These are phyloP conservation scores for Nesogale talazaci DNA, from an alignment of 2,113 vertebrate species.

Conservation along the genomic window DNA sequence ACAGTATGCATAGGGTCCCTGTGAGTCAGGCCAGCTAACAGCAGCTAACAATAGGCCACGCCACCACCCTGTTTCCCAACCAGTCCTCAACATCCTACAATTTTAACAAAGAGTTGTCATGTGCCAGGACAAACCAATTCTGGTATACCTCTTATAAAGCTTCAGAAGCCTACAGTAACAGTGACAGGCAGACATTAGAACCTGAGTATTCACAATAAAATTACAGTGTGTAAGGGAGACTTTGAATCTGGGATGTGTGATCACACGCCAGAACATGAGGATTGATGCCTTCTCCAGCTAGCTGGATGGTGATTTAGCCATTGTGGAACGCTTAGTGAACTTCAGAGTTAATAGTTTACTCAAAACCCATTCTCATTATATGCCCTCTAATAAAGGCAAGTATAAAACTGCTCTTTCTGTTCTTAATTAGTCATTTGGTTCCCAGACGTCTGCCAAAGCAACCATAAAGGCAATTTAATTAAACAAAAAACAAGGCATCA, in stretches of 20 bases:
- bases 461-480: slow-evolving; percentile 67
- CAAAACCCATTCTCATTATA: slow-evolving; percentile 54
- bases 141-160: fast-evolving
- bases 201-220: not conserved
- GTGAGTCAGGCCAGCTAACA: not conserved
- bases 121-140: not conserved
- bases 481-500: slow-evolving; percentile 43
- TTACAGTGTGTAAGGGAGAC: not conserved
- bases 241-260: not conserved
- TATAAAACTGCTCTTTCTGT: slow-evolving; percentile 52
- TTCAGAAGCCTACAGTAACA: not conserved
- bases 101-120: not conserved
- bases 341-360: slow-evolving; percentile 56
- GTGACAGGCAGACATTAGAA: not conserved
- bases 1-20: not conserved
- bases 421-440: slow-evolving; percentile 71
- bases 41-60: not conserved
- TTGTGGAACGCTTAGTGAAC: not conserved
- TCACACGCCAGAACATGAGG: not conserved
- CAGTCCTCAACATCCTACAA: not conserved
- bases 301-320: not conserved
- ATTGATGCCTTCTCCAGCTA: not conserved
- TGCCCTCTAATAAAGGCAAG: slow-evolving; percentile 56
- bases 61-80: not conserved
- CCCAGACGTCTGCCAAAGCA: slow-evolving; percentile 54